phyloP scores from a whole-genome alignment of 2,888 invertebrate species.

The Metellina segmentata region DNA sequence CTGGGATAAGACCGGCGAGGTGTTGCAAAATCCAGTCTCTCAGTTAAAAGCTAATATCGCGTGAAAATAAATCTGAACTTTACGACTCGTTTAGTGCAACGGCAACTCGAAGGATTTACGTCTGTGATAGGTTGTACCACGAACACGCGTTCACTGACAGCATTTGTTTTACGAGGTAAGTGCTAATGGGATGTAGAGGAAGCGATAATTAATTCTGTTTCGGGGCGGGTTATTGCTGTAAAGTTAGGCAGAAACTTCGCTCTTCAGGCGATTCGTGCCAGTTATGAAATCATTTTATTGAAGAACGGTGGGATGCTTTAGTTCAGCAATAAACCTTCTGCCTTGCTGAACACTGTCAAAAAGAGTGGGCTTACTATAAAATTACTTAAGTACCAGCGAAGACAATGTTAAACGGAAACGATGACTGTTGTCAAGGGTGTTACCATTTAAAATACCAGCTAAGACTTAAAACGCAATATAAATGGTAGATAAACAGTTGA shows the following conservation, averaged over 20 bases:
- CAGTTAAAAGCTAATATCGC: slow-evolving; percentile 58
- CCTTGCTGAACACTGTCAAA: neutral
- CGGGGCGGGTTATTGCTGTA: neutral
- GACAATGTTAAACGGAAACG: too few species aligned
- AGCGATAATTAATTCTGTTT: slow-evolving; percentile 44
- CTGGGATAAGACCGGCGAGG: neutral
- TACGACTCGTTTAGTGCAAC: slow-evolving; percentile 48
- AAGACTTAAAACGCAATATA: too few species aligned
- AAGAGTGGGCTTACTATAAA: too few species aligned
- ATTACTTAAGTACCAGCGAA: too few species aligned
- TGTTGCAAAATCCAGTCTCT: neutral
- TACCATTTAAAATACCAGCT: too few species aligned
- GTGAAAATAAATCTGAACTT: slow-evolving; percentile 63
- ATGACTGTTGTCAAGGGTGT: too few species aligned
- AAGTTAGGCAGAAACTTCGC: neutral
- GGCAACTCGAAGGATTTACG: slow-evolving; percentile 32
- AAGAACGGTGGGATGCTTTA: neutral
- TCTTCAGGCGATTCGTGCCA: neutral
- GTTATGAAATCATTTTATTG: neutral
- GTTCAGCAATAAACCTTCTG: neutral
- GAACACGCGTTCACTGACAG: neutral
- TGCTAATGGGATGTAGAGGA: slow-evolving; percentile 41
- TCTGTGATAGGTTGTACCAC: neutral
- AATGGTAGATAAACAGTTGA: too few species aligned
- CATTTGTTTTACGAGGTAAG: slow-evolving; percentile 45